Percentiles rank a stretch among this genome's conserved stretches.
Conservation (phyloP, 2,113 vertebrate species). For the Camelus dromedarius region DNA sequence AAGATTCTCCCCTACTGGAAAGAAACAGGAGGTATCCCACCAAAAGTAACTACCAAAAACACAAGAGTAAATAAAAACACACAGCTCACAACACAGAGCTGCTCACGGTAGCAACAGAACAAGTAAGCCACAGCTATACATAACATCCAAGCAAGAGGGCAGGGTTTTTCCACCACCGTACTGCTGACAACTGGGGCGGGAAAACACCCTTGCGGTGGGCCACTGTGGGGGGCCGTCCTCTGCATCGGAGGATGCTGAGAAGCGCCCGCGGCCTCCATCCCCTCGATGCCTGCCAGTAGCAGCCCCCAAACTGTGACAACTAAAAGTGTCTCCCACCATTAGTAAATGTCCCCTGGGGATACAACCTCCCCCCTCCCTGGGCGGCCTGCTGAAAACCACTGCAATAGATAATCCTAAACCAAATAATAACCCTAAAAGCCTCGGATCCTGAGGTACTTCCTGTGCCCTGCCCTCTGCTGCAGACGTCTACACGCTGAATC, state of each 20-base stretch:
- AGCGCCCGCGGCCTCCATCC: not conserved
- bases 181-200: not conserved
- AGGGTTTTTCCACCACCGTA: rapidly evolving
- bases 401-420: not conserved
- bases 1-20: not conserved
- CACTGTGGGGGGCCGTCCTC: no score
- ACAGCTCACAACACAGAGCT: not conserved
- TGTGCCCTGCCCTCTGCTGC: not conserved
- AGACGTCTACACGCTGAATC: rapidly evolving
- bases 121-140: not conserved
- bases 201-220: not conserved
- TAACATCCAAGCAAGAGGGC: not conserved
- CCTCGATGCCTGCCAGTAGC: rapidly evolving
- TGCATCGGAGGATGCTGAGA: rapidly evolving
- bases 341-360: not conserved
- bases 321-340: not conserved
- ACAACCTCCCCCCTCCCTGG: not conserved
- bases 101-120: rapidly evolving
- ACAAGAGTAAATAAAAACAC: not conserved
- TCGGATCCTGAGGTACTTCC: not conserved
- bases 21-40: not conserved
- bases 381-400: not conserved
- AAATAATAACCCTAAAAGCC: not conserved
- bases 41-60: not conserved
- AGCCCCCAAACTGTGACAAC: not conserved